Evolutionary conservation across 2,888 invertebrate species (phyloP), one percentile per base, ranked within the genome.

Genomic region (Amphimallon solstitiale): DNA sequence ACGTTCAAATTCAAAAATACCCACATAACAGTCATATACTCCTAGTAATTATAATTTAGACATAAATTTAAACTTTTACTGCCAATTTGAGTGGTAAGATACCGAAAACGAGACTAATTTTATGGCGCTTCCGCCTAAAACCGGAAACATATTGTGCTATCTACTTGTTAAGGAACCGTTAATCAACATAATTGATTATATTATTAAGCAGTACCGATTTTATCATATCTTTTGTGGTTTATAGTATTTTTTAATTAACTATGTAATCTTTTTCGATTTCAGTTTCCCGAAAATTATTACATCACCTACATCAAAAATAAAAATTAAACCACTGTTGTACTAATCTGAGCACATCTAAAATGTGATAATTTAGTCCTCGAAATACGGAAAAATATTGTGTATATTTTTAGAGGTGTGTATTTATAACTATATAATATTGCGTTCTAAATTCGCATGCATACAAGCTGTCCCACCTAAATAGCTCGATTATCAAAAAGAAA

Each of bases 221-320:
- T 59, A 59, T 59, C 43, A 43, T 56, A 56, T 56, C 56, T 59
- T 21, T 43, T 59, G 56, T 43, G 56, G 56, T 51, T 59, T 59
- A 15, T 59, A 1, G 29, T 29, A 10, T 10, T 59, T 38, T 17
- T 45, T 43, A 56, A 45, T 59, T 59, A 23, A 12, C 23, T 43
- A n/a, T 29, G 29, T 23, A 23, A 23, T 23, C 2, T 5, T 29
- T 29, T 29, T 5, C 49, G 21, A 12, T 49, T 49, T 14, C 9
- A 15, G 51, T 14, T 51, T 51, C 35, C 35, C 51, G n/a, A 34
- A 10, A 51, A 37, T 15, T 17, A 51, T 35, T 51, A 35, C 51
- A 15, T 29, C 29, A 29, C 5, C 1, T 29, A n/a, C n/a, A n/a
- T n/a, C n/a, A n/a, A n/a, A n/a, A n/a, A n/a, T n/a, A n/a, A n/a